phyloP scores from a whole-genome alignment of 2,888 invertebrate species.

The Pyrrhosoma nymphula region DNA sequence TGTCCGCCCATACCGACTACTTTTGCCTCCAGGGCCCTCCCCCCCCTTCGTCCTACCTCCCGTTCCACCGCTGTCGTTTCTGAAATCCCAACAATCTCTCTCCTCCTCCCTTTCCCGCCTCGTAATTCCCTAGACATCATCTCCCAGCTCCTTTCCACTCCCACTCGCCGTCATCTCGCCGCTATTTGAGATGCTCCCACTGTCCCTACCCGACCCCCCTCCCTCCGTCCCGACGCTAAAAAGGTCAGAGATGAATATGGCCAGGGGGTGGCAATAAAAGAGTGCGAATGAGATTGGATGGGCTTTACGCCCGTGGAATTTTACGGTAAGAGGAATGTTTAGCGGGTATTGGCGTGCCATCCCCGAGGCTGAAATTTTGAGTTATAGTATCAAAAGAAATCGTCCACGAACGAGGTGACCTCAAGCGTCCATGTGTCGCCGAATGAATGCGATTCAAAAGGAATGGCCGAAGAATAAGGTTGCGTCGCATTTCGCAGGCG shows the following conservation, averaged over 20 bases:
- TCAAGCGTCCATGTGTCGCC: background rate
- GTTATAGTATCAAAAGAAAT: conserved; percentile 14
- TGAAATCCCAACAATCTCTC: background rate
- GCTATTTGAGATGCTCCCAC: background rate
- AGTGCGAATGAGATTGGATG: background rate
- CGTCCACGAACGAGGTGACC: background rate
- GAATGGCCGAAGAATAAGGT: background rate
- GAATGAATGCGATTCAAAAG: background rate
- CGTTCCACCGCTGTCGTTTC: background rate
- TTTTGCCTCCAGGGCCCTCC: background rate
- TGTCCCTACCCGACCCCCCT: background rate
- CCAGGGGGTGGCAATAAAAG: background rate
- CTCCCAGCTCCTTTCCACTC: background rate
- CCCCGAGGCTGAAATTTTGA: background rate
- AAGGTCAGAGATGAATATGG: conserved; percentile 22
- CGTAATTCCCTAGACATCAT: background rate
- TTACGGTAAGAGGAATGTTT: background rate
- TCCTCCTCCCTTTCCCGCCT: background rate
- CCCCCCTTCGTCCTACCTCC: background rate
- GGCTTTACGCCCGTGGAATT: background rate
- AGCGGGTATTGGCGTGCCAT: background rate
- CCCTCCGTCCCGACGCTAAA: background rate
- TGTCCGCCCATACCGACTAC: background rate
- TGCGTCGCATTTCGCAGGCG: background rate
- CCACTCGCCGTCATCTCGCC: background rate